These are phyloP conservation scores for Nezara viridula DNA, from an alignment of 2,888 invertebrate species.

Conservation along the genomic window DNA sequence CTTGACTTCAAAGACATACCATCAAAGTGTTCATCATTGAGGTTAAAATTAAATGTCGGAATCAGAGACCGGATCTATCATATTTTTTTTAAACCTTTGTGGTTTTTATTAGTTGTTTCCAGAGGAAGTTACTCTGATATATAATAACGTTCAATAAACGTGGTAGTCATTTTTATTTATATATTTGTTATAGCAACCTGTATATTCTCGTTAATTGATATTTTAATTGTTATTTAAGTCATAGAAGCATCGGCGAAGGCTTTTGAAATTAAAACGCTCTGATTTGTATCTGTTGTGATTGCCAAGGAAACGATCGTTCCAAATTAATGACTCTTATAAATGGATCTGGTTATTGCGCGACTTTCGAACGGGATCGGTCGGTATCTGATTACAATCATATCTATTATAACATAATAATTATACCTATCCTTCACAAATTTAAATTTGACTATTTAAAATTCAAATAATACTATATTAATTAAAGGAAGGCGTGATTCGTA, in stretches of 20 bases:
- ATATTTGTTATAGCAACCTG: neutral
- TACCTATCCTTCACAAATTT: neutral
- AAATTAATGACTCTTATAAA: slow-evolving; percentile 14
- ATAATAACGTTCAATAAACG: no score
- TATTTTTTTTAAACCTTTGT: no score
- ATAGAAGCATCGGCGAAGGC: neutral
- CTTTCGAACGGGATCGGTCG: slow-evolving; percentile 4
- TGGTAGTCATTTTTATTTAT: no score
- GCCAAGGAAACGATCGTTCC: neutral
- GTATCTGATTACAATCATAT: slow-evolving; percentile 11
- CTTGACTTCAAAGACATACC: no score
- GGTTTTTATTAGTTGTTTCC: no score
- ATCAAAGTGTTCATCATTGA: no score
- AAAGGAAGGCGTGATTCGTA: neutral
- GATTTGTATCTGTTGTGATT: neutral
- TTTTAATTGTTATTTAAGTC: neutral
- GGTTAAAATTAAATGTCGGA: no score
- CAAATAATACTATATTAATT: neutral
- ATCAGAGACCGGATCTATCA: no score
- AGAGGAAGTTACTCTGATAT: no score
- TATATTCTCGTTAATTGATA: neutral
- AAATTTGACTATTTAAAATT: neutral
- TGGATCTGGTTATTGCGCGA: neutral
- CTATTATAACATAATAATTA: slow-evolving; percentile 19
- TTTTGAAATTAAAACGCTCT: neutral